Base-by-base conservation (phyloP, 2,888 invertebrate genomes). In the Noctua comes region DNA sequence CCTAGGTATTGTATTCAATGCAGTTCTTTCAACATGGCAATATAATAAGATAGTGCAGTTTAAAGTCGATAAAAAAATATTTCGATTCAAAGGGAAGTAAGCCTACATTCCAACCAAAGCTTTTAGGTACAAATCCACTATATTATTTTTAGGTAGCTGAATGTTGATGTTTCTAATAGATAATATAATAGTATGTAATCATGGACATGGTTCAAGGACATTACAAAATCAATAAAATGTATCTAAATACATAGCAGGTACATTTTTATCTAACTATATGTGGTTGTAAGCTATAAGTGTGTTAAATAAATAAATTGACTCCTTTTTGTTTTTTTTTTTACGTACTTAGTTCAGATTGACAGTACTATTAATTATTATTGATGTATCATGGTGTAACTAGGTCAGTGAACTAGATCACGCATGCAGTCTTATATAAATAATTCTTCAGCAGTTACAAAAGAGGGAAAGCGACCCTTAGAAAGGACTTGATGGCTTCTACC, bases 141-240 rank as follows among this genome's bases (percentile, higher is more conserved):
- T 18, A 43, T 64, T n/a, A 69, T 27, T 21, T 65, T 66, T 16
- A 66, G 16, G 1, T 21, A 46, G 5, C 36, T 46, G 31, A 59
- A 51, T 46, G 24, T 43, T 36, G 43, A 59, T 83, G 18, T 27
- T 43, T 76, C 13, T 4, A 57, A 51, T 21, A 76, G 66, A 54
- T 36, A 54, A 65, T 36, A 36, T 27, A 54, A 40, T 64, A 11
- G 1, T 31, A 48, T 68, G 43, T 76, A 76, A 83, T 76, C 57
- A 40, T 31, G 27, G 5, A 62, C n/a, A 80, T 43, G 3, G 24
- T 59, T 36, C 36, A 76, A 74, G 75, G 62, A 0, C 75, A 27
- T 40, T 66, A 27, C 6, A 21, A 84, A 84, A 84, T 78, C 84
- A 84, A 80, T 83, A 70, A 65, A 69, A 40, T 48, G 64, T 57